These are phyloP conservation scores for Pemphigus obesinymphae DNA, from an alignment of 1,140 invertebrate genomes.

Conservation along the genomic window DNA sequence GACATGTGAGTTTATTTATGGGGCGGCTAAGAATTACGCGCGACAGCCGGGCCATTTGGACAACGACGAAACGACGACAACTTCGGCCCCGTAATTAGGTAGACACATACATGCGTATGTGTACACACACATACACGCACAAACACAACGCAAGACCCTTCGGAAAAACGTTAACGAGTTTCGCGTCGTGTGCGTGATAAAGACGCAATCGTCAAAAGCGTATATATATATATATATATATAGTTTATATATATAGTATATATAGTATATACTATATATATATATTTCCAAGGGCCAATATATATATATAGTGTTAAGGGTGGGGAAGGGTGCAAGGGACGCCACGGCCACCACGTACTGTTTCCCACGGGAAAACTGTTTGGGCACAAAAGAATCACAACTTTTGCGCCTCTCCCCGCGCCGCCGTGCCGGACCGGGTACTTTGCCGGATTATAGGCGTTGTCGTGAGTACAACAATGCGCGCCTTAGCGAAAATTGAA, in stretches of 20 bases:
- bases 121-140: not conserved
- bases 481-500: slow-evolving; percentile 9
- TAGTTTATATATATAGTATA: too few species aligned
- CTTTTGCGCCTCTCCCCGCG: not conserved
- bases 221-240: not conserved
- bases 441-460: not conserved
- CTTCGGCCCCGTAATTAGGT: slow-evolving; percentile 40
- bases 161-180: slow-evolving; percentile 39
- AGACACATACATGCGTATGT: not conserved
- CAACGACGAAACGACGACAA: slow-evolving; percentile 32
- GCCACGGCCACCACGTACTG: slow-evolving; percentile 16
- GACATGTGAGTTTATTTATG: slow-evolving; percentile 26
- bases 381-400: slow-evolving; percentile 41
- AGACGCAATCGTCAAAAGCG: slow-evolving; percentile 32
- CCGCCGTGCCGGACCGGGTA: not conserved
- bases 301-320: not conserved
- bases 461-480: not conserved
- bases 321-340: not conserved
- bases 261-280: too few species aligned
- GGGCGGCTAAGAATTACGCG: slow-evolving; percentile 39
- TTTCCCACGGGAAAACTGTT: slow-evolving; percentile 38
- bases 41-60: slow-evolving; percentile 27
- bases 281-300: not conserved
- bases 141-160: not conserved
- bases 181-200: slow-evolving; percentile 36